phyloP scores from a whole-genome alignment of 2,113 vertebrate genomes.

The Sinosuthora webbiana region DNA sequence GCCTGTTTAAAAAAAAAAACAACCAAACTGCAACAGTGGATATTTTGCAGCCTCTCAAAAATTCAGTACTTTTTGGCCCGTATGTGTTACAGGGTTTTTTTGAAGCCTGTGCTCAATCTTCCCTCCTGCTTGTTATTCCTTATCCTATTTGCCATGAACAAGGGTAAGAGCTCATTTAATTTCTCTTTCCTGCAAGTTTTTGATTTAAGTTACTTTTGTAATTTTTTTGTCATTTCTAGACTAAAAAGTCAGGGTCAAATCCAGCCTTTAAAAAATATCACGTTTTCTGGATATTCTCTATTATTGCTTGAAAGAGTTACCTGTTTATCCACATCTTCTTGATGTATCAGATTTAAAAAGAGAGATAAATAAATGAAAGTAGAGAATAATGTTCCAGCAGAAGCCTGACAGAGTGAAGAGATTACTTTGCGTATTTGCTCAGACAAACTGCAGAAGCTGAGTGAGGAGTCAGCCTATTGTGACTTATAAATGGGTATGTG shows the following conservation, averaged over 20 bases:
- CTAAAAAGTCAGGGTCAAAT: not conserved
- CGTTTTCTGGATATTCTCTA: not conserved
- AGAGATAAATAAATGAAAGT: not conserved
- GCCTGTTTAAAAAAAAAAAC: not conserved
- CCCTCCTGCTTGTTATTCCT: not conserved
- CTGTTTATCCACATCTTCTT: not conserved
- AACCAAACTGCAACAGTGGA: fast-evolving
- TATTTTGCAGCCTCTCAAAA: not conserved
- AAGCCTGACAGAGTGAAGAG: not conserved
- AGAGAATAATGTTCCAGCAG: not conserved
- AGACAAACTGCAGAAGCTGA: not conserved
- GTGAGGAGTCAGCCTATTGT: not conserved
- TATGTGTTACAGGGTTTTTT: not conserved
- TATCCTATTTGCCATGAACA: not conserved
- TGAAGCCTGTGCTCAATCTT: not conserved
- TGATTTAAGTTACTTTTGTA: not conserved
- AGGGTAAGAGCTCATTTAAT: not conserved
- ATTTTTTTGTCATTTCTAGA: not conserved
- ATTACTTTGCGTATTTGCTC: not conserved
- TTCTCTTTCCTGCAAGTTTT: not conserved
- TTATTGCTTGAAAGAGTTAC: not conserved
- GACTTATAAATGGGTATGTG: not conserved
- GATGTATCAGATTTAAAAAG: not conserved
- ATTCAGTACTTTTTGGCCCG: not conserved
- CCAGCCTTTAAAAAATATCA: not conserved